Evolutionary conservation across 2,888 invertebrate species (phyloP).

Genomic region (Agrotis segetum): DNA sequence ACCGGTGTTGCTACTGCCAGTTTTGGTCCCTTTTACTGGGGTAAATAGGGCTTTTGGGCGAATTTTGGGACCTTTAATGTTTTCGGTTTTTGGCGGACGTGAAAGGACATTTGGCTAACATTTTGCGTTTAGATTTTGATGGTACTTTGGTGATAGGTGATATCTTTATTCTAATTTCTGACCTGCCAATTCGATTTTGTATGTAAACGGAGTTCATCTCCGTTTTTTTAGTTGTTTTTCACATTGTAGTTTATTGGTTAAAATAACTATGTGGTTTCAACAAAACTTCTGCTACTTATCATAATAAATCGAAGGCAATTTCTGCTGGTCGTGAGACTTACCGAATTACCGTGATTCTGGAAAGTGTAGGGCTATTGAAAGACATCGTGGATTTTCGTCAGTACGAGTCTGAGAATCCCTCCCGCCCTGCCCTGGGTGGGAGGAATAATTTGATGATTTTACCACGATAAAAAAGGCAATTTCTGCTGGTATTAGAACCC

Average conservation of each 20-base stretch:
- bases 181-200: not conserved
- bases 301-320: not conserved
- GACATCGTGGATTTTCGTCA: no score
- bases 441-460: no score
- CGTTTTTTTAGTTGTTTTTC: no score
- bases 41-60: constrained; percentile 13
- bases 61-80: constrained; percentile 17
- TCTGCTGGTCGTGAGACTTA: no score
- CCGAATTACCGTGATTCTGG: no score
- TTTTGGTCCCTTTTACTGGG: constrained; percentile 14
- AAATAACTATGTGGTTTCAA: not conserved
- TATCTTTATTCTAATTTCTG: not conserved
- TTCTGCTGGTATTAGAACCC: not conserved
- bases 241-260: not conserved
- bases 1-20: constrained; percentile 43
- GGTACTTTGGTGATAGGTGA: not conserved
- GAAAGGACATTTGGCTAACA: not conserved
- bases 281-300: not conserved
- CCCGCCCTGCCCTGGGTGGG: no score
- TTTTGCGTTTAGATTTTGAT: not conserved
- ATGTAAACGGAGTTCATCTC: no score
- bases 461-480: no score
- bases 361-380: no score
- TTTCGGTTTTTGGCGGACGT: not conserved
- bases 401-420: no score